phyloP scores from a whole-genome alignment of 1,140 invertebrate species.

The Drosophila asahinai region DNA sequence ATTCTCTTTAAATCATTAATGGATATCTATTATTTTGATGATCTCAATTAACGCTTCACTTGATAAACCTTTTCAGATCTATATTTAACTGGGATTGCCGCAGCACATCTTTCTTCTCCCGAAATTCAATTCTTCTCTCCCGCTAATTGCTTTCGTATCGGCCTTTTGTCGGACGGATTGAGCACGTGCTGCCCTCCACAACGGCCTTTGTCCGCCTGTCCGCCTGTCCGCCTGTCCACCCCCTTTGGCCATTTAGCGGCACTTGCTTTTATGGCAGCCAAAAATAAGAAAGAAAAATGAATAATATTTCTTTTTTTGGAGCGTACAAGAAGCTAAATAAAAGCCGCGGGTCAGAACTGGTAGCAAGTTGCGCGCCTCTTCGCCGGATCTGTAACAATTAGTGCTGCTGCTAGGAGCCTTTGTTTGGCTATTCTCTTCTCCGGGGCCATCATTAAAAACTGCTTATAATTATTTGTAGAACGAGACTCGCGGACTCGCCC shows the following conservation, averaged over 20 bases:
- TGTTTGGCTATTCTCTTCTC: slow-evolving; percentile 67
- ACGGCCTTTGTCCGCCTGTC: slow-evolving; percentile 33
- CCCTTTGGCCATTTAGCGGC: slow-evolving; percentile 76
- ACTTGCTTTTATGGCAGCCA: slow-evolving; percentile 68
- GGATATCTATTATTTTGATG: neutral
- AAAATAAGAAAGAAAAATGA: slow-evolving; percentile 19
- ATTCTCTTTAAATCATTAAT: neutral
- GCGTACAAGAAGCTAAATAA: slow-evolving; percentile 31
- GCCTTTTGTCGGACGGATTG: slow-evolving; percentile 40
- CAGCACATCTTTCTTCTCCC: neutral
- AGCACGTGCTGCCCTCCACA: slow-evolving; percentile 66
- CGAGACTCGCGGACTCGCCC: slow-evolving; percentile 71
- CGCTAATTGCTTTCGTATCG: slow-evolving; percentile 64
- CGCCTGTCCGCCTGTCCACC: slow-evolving; percentile 42
- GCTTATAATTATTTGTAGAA: slow-evolving; percentile 84
- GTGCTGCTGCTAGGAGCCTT: slow-evolving; percentile 69
- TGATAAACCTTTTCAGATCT: slow-evolving; percentile 8
- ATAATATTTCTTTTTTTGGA: slow-evolving; percentile 30
- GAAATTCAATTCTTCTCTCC: slow-evolving; percentile 19
- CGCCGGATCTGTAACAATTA: slow-evolving; percentile 79
- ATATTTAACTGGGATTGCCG: slow-evolving; percentile 20
- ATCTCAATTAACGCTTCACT: slow-evolving; percentile 4
- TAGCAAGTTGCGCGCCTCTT: slow-evolving; percentile 75
- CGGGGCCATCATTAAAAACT: slow-evolving; percentile 73
- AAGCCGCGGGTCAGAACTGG: slow-evolving; percentile 72